Base-by-base conservation (phyloP, 2,797 vertebrate genomes). In the Pangasius djambal region DNA sequence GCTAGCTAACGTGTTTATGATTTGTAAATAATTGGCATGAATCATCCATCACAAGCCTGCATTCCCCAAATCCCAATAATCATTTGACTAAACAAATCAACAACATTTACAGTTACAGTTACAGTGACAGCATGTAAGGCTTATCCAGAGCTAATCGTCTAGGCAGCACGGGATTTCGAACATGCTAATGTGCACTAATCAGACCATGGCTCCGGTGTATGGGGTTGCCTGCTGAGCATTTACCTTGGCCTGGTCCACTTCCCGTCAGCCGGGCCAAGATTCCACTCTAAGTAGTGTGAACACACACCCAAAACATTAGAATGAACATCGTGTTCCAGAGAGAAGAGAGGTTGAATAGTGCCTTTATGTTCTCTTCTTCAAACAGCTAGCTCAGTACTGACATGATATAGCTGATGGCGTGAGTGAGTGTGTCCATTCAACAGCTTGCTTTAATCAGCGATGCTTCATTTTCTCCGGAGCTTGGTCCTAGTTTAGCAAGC, bases 221-320 rank as follows among this genome's bases (percentile, higher is more conserved):
- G 34, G 34, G 10, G 34, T 31, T 15, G 15, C 69, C 78, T 89
- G 79, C 79, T 16, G 69, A 75, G 15, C 70, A 48, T 89, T 87
- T 89, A 83, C 86, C 18, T 83, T 87, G 81, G 86, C 18, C 79
- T 67, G 70, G 13, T 55, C 6, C 8, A 20, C 61, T 87, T 87
- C 79, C 86, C 48, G 70, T 37, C 37, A 50, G 37, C 40, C 28
- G 25, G 37, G 88, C 83, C 75, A 89, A 85, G 34, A 87, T 89
- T 89, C 88, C 85, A 82, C 15, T 48, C 78, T 22, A 74, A 55
- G 84, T 52, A 63, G 63, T 16, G 9, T 52, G 20, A 69, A 86
- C 63, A 82, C 77, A n/a, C 65, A 82, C n/a, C 55, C n/a, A 86
- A 61, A 55, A 63, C 55, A 28, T 81, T 52, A 18, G 40, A 40